Base-by-base conservation (phyloP, 2,113 vertebrate species). In the Chrysemys picta region DNA sequence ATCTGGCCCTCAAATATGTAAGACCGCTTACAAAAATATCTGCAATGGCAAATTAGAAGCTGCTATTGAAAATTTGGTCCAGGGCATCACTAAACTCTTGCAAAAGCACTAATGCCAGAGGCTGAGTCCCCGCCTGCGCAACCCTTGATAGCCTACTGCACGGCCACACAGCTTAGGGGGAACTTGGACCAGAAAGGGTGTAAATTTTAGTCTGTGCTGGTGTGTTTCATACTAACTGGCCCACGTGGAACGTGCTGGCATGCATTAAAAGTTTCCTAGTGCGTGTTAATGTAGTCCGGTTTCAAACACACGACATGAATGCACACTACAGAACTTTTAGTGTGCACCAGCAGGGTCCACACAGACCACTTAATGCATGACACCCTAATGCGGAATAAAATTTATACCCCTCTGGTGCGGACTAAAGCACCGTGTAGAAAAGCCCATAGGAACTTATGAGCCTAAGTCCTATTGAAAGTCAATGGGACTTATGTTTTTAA, bases 1-100 rank as follows among this genome's bases (percentile, higher is more conserved):
- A 90, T 6, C 14, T 89, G 85, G 47, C 56, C 84, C 59, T 49
- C 76, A 31, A 19, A 81, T 22, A 52, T 13, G 85, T 38, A 54
- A 5, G 25, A 47, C 1, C 14, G n/a, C 47, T 89, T 69, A 35
- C 0, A 0, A 21, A 47, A 93, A 31, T 16, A 81, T 69, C 85
- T 76, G 93, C 76, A 81, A 54, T 47, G 52, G 53, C 53, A 27
- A 79, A 14, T 75, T 27, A 53, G 25, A 59, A 14, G n/a, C 0
- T 17, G 6, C 31, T 22, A 79, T 87, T 25, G 22, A 93, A 94
- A 95, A 91, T 1, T 4, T 10, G 47, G n/a, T 3, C 92, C 50
- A 50, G 57, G 50, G 7, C 49, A 87, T 80, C 52, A 42, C 9
- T 47, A 94, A 76, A 35, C 90, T 80, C 90, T 88, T 90, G 53